phyloP scores from a whole-genome alignment of 1,140 invertebrate species.

The Apis florea region DNA sequence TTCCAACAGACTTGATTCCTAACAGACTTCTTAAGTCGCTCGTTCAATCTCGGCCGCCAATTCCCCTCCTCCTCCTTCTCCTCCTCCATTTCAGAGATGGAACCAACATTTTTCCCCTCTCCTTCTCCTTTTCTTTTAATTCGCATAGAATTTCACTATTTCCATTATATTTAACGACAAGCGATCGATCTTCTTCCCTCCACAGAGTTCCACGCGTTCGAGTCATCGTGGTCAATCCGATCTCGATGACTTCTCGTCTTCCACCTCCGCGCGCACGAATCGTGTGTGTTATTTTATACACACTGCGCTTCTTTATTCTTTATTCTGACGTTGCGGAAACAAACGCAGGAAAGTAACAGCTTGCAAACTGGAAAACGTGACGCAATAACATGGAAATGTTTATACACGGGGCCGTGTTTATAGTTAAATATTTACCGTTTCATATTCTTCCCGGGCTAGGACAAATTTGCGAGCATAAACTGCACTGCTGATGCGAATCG shows the following conservation, averaged over 20 bases:
- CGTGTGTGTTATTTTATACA: neutral
- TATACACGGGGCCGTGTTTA: constrained; percentile 1
- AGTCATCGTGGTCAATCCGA: too few species aligned
- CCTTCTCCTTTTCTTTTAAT: constrained; percentile 48
- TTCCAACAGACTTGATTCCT: constrained; percentile 48
- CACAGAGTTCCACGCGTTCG: too few species aligned
- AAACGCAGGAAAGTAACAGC: neutral
- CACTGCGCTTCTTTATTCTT: too few species aligned
- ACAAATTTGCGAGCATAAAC: constrained; percentile 4
- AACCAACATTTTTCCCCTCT: constrained; percentile 49
- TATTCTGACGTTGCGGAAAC: too few species aligned
- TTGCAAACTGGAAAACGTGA: neutral
- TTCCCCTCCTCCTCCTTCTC: constrained; percentile 18
- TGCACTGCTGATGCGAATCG: neutral
- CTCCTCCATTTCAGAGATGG: constrained; percentile 29
- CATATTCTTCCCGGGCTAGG: neutral
- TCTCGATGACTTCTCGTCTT: too few species aligned
- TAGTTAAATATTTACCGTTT: constrained; percentile 27
- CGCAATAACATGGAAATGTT: constrained; percentile 18
- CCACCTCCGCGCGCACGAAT: neutral
- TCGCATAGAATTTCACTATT: constrained; percentile 55
- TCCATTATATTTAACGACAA: constrained; percentile 30
- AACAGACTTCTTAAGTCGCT: constrained; percentile 61
- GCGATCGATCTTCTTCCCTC: neutral
- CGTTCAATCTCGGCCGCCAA: constrained; percentile 61